Evolutionary conservation across 2,113 vertebrate species (phyloP).

Genomic region (Guaruba guarouba): DNA sequence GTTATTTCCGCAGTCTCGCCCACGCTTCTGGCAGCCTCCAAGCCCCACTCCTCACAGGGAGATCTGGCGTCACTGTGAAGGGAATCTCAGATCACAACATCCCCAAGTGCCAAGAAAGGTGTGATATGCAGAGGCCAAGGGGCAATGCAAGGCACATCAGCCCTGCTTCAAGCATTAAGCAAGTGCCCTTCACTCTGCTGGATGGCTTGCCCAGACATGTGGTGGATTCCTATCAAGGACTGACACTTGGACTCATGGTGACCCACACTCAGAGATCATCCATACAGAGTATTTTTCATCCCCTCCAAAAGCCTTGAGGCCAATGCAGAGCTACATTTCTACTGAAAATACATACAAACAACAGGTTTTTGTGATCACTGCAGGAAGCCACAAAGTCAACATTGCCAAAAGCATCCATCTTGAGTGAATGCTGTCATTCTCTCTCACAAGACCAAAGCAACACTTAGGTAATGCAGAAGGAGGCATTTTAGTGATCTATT

Average conservation of each 20-base stretch:
- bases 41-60: background rate
- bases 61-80: accelerated
- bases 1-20: constrained; percentile 38
- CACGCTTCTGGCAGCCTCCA: constrained; percentile 21
- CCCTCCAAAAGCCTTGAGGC: background rate
- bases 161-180: background rate
- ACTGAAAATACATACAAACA: background rate
- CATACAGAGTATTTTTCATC: background rate
- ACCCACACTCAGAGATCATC: background rate
- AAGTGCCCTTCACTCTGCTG: background rate
- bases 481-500: background rate
- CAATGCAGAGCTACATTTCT: accelerated
- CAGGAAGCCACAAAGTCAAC: background rate
- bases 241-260: background rate
- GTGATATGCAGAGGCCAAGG: background rate
- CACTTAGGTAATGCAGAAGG: background rate
- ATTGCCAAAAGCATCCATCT: background rate
- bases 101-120: background rate
- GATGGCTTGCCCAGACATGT: background rate
- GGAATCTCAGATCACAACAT: background rate
- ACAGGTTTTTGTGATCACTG: background rate
- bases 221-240: background rate
- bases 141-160: background rate
- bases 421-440: background rate
- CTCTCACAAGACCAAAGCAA: background rate